Conservation (phyloP, 2,113 vertebrate genomes). For the Nibea coibor region DNA sequence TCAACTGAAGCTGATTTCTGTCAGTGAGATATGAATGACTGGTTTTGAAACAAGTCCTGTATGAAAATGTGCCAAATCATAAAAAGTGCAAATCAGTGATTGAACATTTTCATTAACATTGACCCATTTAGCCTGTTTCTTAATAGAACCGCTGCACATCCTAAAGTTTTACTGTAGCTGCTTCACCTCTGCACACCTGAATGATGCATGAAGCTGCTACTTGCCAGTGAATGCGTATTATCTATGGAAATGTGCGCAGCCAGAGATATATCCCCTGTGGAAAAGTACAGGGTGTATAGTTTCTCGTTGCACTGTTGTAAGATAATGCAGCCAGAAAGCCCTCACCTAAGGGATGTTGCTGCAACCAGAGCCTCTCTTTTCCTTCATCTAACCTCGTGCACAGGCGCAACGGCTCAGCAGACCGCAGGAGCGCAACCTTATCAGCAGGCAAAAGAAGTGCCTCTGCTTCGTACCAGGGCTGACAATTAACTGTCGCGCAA, state of each 20-base stretch:
- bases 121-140: neutral
- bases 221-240: neutral
- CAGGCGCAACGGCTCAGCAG: conserved; percentile 72
- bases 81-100: conserved; percentile 14
- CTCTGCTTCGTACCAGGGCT: conserved; percentile 60
- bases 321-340: conserved; percentile 42
- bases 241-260: neutral
- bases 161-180: neutral
- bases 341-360: conserved; percentile 69
- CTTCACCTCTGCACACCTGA: conserved; percentile 22
- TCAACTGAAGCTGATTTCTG: neutral
- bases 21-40: neutral
- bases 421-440: conserved; percentile 73
- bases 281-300: conserved; percentile 33
- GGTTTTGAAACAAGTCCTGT: neutral
- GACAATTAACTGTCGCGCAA: conserved; percentile 79
- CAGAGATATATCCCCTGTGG: neutral
- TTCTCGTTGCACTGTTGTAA: conserved; percentile 34
- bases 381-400: conserved; percentile 61
- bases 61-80: neutral
- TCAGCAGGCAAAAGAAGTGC: conserved; percentile 80
- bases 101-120: neutral
- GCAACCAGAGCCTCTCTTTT: conserved; percentile 66
- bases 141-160: neutral
- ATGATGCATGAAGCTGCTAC: conserved; percentile 1